Evolutionary conservation across 1,140 invertebrate species (phyloP).

Genomic region (Dufourea novaeangliae): DNA sequence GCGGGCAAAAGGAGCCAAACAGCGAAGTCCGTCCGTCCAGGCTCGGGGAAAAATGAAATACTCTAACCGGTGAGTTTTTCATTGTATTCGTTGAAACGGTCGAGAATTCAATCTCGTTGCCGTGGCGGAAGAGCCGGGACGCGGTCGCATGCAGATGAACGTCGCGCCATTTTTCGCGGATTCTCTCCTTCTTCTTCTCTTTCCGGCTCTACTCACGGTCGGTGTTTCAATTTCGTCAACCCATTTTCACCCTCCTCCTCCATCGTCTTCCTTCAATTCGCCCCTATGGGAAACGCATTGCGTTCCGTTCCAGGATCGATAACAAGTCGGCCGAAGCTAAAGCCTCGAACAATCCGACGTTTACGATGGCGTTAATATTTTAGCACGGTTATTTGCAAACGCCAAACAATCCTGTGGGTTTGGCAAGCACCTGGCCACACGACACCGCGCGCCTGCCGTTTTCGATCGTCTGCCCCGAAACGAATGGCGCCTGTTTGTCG

Average conservation of each 20-base stretch:
- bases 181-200: conserved; percentile 26
- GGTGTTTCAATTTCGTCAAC: conserved; percentile 36
- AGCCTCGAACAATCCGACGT: conserved; percentile 16
- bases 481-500: conserved; percentile 60
- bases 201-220: background rate
- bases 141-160: background rate
- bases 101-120: conserved; percentile 51
- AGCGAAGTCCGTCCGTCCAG: background rate
- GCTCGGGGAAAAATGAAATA: conserved; percentile 37
- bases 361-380: conserved; percentile 64
- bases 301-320: conserved; percentile 36
- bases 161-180: conserved; percentile 43
- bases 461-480: conserved; percentile 22
- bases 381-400: conserved; percentile 58
- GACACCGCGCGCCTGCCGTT: background rate
- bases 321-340: conserved; percentile 15
- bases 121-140: background rate
- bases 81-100: conserved; percentile 4
- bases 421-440: conserved; percentile 44
- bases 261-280: too few species aligned
- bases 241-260: conserved; percentile 9
- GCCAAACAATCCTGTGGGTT: conserved; percentile 57
- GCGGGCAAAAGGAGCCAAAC: background rate
- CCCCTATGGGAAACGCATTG: background rate
- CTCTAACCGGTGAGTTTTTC: conserved; percentile 48